Evolutionary conservation across 1,140 invertebrate genomes (phyloP), one percentile per base, ranked within the genome.

Genomic region (Bombyx mandarina): DNA sequence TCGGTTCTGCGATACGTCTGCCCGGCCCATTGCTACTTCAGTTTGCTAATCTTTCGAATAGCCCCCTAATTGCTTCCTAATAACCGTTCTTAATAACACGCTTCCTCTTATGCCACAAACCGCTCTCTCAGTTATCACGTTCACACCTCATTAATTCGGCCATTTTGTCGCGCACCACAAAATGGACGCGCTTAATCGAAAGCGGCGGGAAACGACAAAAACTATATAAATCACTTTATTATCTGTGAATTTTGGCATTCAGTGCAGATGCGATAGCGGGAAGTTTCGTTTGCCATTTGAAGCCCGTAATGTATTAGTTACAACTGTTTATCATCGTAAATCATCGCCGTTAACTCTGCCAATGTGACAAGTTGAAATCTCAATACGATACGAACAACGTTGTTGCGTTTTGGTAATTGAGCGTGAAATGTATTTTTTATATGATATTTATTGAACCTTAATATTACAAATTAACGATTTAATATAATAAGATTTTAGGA

Each of bases 111-210:
- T 35, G 26, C 26, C 26, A 35, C 26, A 35, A 35, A 35, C 26
- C 26, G 26, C 26, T 42, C 54, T 0, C n/a, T 22, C 42, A 52
- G 56, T 65, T 67, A 70, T 70, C 65, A 60, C 52, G 57, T 67
- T 70, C 61, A 67, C 68, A 70, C 60, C 57, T 56, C 68, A 71
- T 71, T 71, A 63, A 57, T 56, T 56, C 54, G 64, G 45, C 65
- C 69, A 72, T 72, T 72, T 69, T 69, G 67, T 62, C 58, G 64
- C 57, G 58, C 54, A 52, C 55, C 50, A 55, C 58, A 48, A 57
- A 69, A 65, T 65, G 63, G 58, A 59, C 54, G 49, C 60, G 61
- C 55, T 35, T 68, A 69, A 72, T 67, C 66, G 67, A 67, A 56
- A 58, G 12, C 56, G 56, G 52, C 56, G 61, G 53, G 53, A 56